Conservation (phyloP, 1,140 invertebrate genomes). For the Musca domestica region DNA sequence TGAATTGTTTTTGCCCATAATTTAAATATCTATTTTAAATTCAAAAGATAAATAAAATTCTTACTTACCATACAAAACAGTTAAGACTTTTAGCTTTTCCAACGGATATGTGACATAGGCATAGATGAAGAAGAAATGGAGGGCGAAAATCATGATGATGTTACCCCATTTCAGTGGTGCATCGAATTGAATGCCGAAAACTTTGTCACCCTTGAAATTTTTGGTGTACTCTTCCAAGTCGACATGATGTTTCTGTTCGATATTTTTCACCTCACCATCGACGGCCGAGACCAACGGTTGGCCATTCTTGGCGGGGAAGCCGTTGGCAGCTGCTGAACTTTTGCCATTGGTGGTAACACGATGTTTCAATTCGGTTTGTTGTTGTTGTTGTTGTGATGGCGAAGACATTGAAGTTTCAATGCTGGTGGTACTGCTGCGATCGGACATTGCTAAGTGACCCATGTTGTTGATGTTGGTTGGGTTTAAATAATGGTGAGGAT, state of each 20-base stretch:
- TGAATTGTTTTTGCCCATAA: background rate
- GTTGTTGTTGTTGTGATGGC: background rate
- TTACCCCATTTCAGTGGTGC: constrained; percentile 54
- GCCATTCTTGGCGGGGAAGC: background rate
- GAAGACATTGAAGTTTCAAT: background rate
- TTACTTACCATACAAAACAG: constrained; percentile 50
- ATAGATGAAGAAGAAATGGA: constrained; percentile 41
- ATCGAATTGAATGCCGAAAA: constrained; percentile 43
- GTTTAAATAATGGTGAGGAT: background rate
- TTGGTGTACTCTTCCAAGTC: constrained; percentile 42
- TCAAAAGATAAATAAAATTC: background rate
- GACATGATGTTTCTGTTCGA: constrained; percentile 32
- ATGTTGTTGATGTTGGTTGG: constrained; percentile 31
- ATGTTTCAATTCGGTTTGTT: background rate
- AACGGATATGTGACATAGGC: constrained; percentile 38
- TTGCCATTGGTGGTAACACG: background rate
- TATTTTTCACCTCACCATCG: constrained; percentile 19
- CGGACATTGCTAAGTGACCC: constrained; percentile 47
- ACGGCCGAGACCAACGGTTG: background rate
- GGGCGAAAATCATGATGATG: constrained; percentile 48
- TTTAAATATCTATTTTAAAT: constrained; percentile 22
- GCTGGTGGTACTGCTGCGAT: constrained; percentile 38
- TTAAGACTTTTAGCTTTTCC: constrained; percentile 26
- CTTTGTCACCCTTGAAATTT: constrained; percentile 41
- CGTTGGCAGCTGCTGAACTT: background rate